Evolutionary conservation across 2,113 vertebrate genomes (phyloP), one percentile per base, ranked within the genome.

Genomic region (Acanthochromis polyacanthus): DNA sequence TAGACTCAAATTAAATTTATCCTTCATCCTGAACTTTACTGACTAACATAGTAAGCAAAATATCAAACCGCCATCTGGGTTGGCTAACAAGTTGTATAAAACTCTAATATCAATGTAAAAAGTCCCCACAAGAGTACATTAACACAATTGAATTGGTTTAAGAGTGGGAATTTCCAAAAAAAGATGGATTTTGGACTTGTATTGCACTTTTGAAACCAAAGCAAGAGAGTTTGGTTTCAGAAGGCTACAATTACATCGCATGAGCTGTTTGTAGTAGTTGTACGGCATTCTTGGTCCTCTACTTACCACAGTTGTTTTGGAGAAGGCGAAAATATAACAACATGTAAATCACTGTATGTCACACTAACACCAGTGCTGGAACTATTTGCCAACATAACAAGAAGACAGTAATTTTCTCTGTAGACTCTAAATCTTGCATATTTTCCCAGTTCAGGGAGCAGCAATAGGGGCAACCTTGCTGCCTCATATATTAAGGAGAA

Each of bases 401-500:
- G 32, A 9, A 36, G 7, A 36, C 32, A 36, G 32, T 9, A 36
- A 30, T 30, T 30, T 30, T 30, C 30, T 30, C 30, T 6, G 2
- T 36, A 52, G 32, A 15, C 53, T 0, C 0, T 40, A 15, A 46
- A 3, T 43, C 14, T 1, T 67, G 3, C 4, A 1, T 51, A 23
- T 72, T 81, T 71, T 75, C 3, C 19, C 19, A 59, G 43, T 11
- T 48, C 6, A 25, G 10, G 2, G 67, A 71, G 14, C 52, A 30
- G 63, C 62, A 17, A 3, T 20, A 43, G 9, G 32, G 4, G 16
- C 58, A 75, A 81, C 81, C 71, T 88, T 80, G 52, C 63, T 65
- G 8, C 43, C 38, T 58, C 71, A 72, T 75, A 58, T 78, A 75
- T 62, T 72, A 73, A 59, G 57, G 55, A 87, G 56, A 88, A 85